A percentile compares a stretch with the other conserved stretches of the same genome.
Evolutionary conservation across 1,140 invertebrate species (phyloP).

Genomic region (Diachasmimorpha longicaudata): DNA sequence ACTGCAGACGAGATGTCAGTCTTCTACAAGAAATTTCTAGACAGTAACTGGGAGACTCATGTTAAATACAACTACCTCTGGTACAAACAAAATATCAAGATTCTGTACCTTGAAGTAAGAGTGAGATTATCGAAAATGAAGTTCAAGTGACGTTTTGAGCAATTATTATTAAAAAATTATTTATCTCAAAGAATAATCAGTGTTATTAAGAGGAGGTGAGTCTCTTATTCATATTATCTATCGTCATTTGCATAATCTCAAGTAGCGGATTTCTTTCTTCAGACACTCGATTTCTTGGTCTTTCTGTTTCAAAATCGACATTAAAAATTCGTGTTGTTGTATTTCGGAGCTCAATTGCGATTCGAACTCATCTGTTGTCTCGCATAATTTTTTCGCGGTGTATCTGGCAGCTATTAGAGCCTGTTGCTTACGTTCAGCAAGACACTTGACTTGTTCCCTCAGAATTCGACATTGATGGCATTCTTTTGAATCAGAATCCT

Average conservation of each 20-base stretch:
- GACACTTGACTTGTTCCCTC: constrained; percentile 25
- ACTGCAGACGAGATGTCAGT: constrained; percentile 84
- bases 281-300: constrained; percentile 34
- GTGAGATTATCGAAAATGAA: constrained; percentile 65
- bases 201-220: not conserved
- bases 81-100: constrained; percentile 75
- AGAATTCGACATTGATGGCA: constrained; percentile 34
- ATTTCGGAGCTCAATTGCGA: constrained; percentile 26
- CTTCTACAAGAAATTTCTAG: constrained; percentile 83
- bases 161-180: constrained; percentile 12
- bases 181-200: not conserved
- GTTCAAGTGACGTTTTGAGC: constrained; percentile 40
- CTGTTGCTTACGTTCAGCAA: constrained; percentile 37
- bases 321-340: constrained; percentile 26
- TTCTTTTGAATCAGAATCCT: constrained; percentile 10
- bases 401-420: constrained; percentile 36
- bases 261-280: constrained; percentile 28
- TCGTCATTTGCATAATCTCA: not conserved
- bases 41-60: constrained; percentile 77
- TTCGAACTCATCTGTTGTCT: constrained; percentile 29
- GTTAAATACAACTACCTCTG: constrained; percentile 75
- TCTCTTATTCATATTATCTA: not conserved
- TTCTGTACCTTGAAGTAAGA: constrained; percentile 67
- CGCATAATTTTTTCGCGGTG: constrained; percentile 35
- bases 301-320: constrained; percentile 25